Conservation (phyloP, 2,113 vertebrate genomes). For the Pelvicachromis taeniatus region DNA sequence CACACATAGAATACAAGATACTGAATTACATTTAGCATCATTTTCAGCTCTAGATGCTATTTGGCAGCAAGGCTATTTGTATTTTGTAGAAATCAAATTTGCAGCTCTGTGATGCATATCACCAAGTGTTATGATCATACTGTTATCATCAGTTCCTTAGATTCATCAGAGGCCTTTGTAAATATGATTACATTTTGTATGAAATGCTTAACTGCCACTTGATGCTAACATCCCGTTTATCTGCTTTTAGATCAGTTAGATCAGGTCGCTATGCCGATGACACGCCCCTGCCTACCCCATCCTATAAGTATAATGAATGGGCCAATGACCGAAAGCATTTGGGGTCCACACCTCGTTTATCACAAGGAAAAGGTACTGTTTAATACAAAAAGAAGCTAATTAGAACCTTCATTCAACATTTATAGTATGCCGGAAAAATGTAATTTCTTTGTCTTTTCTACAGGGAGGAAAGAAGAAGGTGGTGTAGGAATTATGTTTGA, state of each 20-base stretch:
- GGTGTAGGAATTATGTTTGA: constrained; percentile 88
- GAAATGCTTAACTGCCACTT: not conserved
- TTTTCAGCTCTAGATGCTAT: not conserved
- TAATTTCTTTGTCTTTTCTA: not conserved
- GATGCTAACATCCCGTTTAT: not conserved
- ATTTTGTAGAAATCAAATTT: not conserved
- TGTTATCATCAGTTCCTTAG: not conserved
- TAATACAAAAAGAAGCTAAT: not conserved
- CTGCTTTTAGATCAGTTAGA: constrained; percentile 79
- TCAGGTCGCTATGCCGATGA: constrained; percentile 81
- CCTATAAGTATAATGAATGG: constrained; percentile 98
- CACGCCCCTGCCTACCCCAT: constrained; percentile 89
- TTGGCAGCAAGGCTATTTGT: not conserved
- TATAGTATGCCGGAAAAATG: not conserved
- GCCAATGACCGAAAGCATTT: constrained; percentile 89
- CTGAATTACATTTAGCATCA: not conserved
- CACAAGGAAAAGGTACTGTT: constrained; percentile 86
- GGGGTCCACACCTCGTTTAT: constrained; percentile 89
- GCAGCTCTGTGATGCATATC: not conserved
- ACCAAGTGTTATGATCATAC: not conserved
- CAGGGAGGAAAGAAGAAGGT: constrained; percentile 80
- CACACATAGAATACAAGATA: not conserved
- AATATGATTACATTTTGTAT: not conserved
- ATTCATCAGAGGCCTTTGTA: not conserved
- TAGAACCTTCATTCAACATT: not conserved